Base-by-base conservation (phyloP, 2,888 invertebrate genomes). In the Drepanosiphum platanoidis region DNA sequence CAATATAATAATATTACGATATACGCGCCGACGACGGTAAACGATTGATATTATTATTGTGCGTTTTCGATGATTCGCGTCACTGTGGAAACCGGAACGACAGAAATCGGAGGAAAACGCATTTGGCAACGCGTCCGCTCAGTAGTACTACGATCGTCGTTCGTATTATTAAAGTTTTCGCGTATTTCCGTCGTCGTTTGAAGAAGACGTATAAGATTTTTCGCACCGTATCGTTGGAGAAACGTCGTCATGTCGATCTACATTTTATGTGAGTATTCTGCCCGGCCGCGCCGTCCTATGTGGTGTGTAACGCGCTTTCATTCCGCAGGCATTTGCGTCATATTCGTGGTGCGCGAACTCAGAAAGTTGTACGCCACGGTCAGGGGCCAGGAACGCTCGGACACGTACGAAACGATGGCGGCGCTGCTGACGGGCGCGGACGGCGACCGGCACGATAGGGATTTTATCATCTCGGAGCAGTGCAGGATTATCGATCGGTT, bases 381-480 rank as follows among this genome's bases (percentile, higher is more conserved):
- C 18, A 78, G 64, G 42, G 30, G 64, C n/a, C 22, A 78, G 64
- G 64, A 64, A 22, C 78, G 64, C 22, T 5, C 0, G 11, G 30
- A 42, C 13, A 22, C 0, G 4, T 13, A 13, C 5, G n/a, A 64
- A 22, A 64, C 64, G 39, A 32, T 78, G 39, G 30, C 30, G n/a
- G n/a, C n/a, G n/a, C n/a, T n/a, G n/a, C n/a, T n/a, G 22, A 64
- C 30, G 78, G 64, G 42, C 30, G 39, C 64, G 2, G 46, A 42
- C 8, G n/a, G 32, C 9, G 66, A 66, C 3, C 42, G 66, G 1
- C 15, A 46, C 15, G 79, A 79, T 13, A 79, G n/a, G 5, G 34
- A 66, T 46, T 66, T 66, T n/a, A 66, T 66, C 32, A 79, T 79
- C 46, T 32, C 8, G 7, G 79, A 79, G 15, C 79, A 79, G n/a